Evolutionary conservation across 2,113 vertebrate species (phyloP), one percentile per base, ranked within the genome.

Genomic region (Pantherophis guttatus): DNA sequence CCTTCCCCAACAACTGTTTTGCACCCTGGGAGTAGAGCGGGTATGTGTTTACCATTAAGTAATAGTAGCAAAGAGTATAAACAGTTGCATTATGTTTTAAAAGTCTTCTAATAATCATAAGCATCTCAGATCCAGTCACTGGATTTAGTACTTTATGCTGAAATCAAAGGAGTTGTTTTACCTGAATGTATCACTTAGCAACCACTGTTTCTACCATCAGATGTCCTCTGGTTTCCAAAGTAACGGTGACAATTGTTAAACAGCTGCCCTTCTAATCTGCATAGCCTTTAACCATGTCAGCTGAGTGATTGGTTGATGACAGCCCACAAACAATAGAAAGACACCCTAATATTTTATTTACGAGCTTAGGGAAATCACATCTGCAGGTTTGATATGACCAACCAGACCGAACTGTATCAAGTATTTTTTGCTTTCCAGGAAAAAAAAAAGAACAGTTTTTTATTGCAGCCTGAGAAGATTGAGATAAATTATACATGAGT

Each of bases 121-220:
- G 89, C 9, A 89, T 39, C 53, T 50, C 91, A 87, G 26, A 90
- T 88, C 93, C 94, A 3, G 95, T 90, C 93, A 58, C 87, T 93
- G 81, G 87, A 96, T 92, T 44, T 90, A 92, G 91, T 89, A 91
- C 92, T 95, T 95, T 91, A 81, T 8, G 81, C 90, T 96, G 94
- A 96, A 95, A 97, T 50, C 59, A 55, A 91, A 96, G 96, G 93
- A 93, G 86, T 96, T 95, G 94, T 97, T 97, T 97, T 96, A 97
- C 96, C 97, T 97, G 97, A 97, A 97, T 96, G 94, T 96, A 97
- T 97, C 95, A 91, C 97, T 97, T 98, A 98, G 97, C 97, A 98
- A 97, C 97, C 96, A 96, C 93, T 92, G 95, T 92, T 89, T 94
- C 93, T 95, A 96, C 95, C 95, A 97, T 94, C 17, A 88, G 95